Percentiles rank a stretch among this genome's conserved stretches.
These are phyloP conservation scores for Mantis religiosa DNA, from an alignment of 2,888 invertebrate species.

Conservation along the genomic window DNA sequence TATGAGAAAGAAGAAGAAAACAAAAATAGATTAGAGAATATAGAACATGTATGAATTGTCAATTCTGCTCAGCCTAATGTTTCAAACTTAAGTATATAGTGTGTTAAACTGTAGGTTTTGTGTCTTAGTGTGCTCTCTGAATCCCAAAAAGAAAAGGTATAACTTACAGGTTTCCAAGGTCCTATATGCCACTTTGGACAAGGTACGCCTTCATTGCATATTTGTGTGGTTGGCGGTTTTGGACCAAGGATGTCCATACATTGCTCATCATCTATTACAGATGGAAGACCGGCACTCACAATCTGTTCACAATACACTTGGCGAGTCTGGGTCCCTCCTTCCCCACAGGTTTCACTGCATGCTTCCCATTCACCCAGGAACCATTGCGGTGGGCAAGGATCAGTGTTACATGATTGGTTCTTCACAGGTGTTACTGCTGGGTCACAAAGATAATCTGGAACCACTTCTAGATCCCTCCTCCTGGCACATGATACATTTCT, in stretches of 20 bases:
- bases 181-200: constrained; percentile 86
- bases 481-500: constrained; percentile 79
- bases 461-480: constrained; percentile 64
- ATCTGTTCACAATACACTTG: constrained; percentile 77
- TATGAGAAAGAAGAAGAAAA: no score
- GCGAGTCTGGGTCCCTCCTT: constrained; percentile 65
- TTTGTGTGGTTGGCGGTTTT: constrained; percentile 63
- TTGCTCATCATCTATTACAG: constrained; percentile 68
- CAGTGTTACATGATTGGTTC: constrained; percentile 67
- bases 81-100: no score
- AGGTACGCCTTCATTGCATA: constrained; percentile 70
- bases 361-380: constrained; percentile 70
- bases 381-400: constrained; percentile 81
- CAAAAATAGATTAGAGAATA: no score
- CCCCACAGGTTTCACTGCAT: constrained; percentile 80
- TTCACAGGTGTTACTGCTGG: constrained; percentile 65
- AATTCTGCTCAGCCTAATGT: no score
- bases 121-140: neutral
- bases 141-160: neutral
- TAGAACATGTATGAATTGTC: no score
- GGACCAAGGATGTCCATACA: constrained; percentile 65
- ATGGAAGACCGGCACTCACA: constrained; percentile 65
- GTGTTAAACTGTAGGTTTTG: no score
- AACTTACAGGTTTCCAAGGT: constrained; percentile 83
- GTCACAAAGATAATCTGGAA: constrained; percentile 76